phyloP scores from a whole-genome alignment of 2,888 invertebrate genomes.

The Salpingus planirostris region DNA sequence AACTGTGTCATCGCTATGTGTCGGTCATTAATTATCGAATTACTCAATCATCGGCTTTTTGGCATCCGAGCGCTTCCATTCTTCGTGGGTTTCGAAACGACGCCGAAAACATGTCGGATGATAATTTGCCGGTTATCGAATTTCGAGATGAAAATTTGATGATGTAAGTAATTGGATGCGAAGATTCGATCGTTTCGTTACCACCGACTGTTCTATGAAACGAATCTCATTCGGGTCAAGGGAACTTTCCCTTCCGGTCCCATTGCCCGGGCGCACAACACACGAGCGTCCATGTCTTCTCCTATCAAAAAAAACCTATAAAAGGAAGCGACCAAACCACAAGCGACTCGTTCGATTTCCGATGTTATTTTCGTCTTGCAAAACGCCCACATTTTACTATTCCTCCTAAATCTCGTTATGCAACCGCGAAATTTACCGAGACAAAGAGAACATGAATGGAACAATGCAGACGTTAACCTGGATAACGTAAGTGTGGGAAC shows the following conservation, averaged over 20 bases:
- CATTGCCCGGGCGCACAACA: slow-evolving; percentile 9
- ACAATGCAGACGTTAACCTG: slow-evolving; percentile 15
- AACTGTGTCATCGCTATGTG: background rate
- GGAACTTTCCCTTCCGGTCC: slow-evolving; percentile 18
- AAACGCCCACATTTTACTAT: too few relatives aligned
- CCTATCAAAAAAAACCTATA: too few relatives aligned
- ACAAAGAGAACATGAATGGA: slow-evolving; percentile 10
- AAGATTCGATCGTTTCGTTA: slow-evolving; percentile 1
- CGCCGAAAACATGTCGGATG: too few relatives aligned
- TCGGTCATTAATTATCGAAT: background rate
- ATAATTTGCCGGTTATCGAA: too few relatives aligned
- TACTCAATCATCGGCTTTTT: too few relatives aligned
- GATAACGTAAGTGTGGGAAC: slow-evolving; percentile 14
- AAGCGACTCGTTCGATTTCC: too few relatives aligned
- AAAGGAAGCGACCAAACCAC: too few relatives aligned
- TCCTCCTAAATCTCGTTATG: slow-evolving; percentile 4
- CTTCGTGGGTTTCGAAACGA: background rate
- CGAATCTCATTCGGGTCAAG: slow-evolving; percentile 15
- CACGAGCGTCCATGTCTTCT: too few relatives aligned
- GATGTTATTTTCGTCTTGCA: too few relatives aligned
- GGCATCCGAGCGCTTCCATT: background rate
- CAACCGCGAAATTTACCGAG: slow-evolving; percentile 8
- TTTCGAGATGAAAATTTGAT: too few relatives aligned
- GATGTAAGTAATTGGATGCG: too few relatives aligned
- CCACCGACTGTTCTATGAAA: slow-evolving; percentile 3